Base-by-base conservation (phyloP, 2,888 invertebrate genomes). In the Apocheima hispidaria region DNA sequence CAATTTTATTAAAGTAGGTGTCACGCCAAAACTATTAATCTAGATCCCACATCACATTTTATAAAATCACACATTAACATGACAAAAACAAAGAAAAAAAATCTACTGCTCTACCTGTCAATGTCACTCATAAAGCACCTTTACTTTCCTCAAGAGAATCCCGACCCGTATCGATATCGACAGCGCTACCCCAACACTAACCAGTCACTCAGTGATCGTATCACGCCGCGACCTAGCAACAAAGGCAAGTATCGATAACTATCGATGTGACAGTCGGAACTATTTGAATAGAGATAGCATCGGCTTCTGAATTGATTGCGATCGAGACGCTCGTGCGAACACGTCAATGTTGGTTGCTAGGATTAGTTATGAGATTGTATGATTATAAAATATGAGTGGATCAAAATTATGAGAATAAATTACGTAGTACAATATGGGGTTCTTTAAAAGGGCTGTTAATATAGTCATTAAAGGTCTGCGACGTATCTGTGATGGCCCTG, bases 271-370 rank as follows among this genome's bases (percentile, higher is more conserved):
- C 65, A 68, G 68, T 36, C 48, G 52, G 53, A 49, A 54, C 60
- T 75, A 68, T 71, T 75, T 70, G 65, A 73, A 73, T 71, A 69
- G 71, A 60, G 82, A 81, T 82, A 77, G 57, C 56, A 80, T 82
- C 82, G 72, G 70, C 73, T 79, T 72, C 78, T 71, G 79, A 79
- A 70, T 66, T 57, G 81, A 81, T 78, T 60, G 72, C 71, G 65
- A 82, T 82, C 80, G 65, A 18, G 69, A 70, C 73, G 70, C 72
- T 78, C 80, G 79, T 81, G 79, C 79, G 76, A 77, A 78, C 78
- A 73, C 69, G 73, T 73, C 73, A 74, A 69, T 52, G 46, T 9
- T 28, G 16, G 6, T 41, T 10, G 36, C 43, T 49, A 38, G 43
- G 26, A 26, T 26, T 4, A 7, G 26, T 26, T 26, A 7, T 26